phyloP scores from a whole-genome alignment of 2,888 invertebrate genomes.

The Acanthoscelides obtectus region DNA sequence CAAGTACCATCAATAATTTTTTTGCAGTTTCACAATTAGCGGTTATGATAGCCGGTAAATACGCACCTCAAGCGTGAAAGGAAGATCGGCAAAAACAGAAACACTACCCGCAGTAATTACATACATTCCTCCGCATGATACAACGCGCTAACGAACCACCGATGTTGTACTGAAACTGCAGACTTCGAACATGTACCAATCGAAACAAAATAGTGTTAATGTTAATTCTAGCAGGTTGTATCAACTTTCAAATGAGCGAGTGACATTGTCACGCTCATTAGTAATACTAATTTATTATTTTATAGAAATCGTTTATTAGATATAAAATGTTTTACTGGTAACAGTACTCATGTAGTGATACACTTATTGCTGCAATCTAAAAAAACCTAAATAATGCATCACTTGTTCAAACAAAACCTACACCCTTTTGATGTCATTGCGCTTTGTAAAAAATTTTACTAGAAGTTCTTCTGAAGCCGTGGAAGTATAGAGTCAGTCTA shows the following conservation, averaged over 20 bases:
- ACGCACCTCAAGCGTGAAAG: background rate
- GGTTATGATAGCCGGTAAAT: background rate
- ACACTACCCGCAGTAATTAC: background rate
- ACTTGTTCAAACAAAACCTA: too few relatives aligned
- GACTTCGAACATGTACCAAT: background rate
- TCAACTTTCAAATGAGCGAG: background rate
- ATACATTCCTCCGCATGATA: background rate
- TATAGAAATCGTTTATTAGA: too few relatives aligned
- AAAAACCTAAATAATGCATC: too few relatives aligned
- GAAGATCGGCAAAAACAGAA: background rate
- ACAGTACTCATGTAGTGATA: too few relatives aligned
- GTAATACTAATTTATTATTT: background rate
- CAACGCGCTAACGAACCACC: too few relatives aligned
- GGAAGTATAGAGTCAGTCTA: too few relatives aligned
- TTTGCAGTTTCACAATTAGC: background rate
- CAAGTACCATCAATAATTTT: background rate
- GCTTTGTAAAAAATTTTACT: too few relatives aligned
- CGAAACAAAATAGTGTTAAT: background rate
- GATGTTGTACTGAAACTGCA: too few relatives aligned
- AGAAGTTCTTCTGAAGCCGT: too few relatives aligned
- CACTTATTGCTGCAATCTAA: too few relatives aligned
- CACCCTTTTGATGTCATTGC: too few relatives aligned
- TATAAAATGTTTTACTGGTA: too few relatives aligned
- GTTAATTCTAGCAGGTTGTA: background rate
- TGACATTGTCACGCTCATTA: background rate